These are phyloP conservation scores for Tiliacea citrago DNA, from an alignment of 2,888 invertebrate genomes.

Conservation along the genomic window DNA sequence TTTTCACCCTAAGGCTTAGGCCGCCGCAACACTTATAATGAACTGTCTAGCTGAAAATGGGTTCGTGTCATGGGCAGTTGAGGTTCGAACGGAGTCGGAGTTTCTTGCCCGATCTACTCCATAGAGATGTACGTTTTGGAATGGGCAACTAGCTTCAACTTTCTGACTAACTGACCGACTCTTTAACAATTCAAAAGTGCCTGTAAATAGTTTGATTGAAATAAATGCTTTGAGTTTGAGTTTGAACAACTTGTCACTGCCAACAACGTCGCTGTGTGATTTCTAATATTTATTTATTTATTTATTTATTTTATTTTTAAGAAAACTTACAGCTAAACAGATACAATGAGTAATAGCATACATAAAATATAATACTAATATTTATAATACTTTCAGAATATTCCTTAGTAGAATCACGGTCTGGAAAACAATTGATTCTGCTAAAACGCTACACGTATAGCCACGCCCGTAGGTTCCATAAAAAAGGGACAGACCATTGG, in stretches of 20 bases:
- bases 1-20: too few relatives aligned
- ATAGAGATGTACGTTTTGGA: too few relatives aligned
- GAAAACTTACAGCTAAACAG: too few relatives aligned
- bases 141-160: too few relatives aligned
- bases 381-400: conserved; percentile 32
- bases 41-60: not conserved
- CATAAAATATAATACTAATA: too few relatives aligned
- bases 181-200: too few relatives aligned
- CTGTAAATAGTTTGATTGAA: not conserved
- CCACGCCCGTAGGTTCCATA: not conserved
- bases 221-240: not conserved
- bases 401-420: conserved; percentile 15
- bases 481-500: conserved; percentile 45
- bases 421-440: conserved; percentile 34
- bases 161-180: too few relatives aligned
- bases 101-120: too few relatives aligned
- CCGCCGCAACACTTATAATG: not conserved
- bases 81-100: too few relatives aligned
- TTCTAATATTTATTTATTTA: not conserved
- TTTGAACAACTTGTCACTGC: not conserved
- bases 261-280: not conserved
- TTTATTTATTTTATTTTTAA: too few relatives aligned
- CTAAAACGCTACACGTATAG: conserved; percentile 37
- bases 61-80: too few relatives aligned
- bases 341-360: too few relatives aligned